A percentile compares a stretch with the other conserved stretches of the same genome.
Conservation (phyloP, 2,797 vertebrate species). For the Manis pentadactyla region DNA sequence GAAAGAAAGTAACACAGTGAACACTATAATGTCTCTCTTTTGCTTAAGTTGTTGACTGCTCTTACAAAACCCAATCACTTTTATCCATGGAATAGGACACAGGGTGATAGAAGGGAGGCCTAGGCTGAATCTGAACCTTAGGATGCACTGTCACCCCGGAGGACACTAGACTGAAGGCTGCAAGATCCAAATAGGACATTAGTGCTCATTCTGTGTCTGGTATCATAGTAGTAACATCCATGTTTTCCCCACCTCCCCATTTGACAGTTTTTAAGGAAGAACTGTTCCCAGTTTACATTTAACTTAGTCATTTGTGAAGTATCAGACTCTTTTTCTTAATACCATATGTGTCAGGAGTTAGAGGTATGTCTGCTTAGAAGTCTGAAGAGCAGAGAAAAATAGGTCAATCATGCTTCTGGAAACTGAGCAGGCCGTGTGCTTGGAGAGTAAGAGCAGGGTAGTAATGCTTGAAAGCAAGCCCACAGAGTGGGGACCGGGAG, state of each 20-base stretch:
- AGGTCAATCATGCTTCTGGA: conserved; percentile 55
- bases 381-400: conserved; percentile 64
- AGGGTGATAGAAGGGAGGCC: not conserved
- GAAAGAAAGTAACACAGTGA: not conserved
- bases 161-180: not conserved
- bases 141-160: not conserved
- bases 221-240: not conserved
- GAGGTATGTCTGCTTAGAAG: conserved; percentile 1
- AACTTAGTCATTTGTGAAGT: not conserved
- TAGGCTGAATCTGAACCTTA: not conserved
- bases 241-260: not conserved
- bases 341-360: not conserved
- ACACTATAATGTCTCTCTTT: not conserved
- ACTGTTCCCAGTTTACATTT: not conserved
- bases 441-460: not conserved
- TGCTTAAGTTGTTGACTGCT: not conserved
- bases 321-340: conserved; percentile 16
- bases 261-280: not conserved
- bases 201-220: not conserved
- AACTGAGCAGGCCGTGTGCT: conserved; percentile 1
- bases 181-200: not conserved
- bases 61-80: not conserved
- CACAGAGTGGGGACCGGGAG: not conserved
- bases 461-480: conserved; percentile 48
- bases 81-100: not conserved